A percentile compares a stretch with the other conserved stretches of the same genome.
Conservation (phyloP, 2,888 invertebrate genomes). For the Sceliomorpha sp. region DNA sequence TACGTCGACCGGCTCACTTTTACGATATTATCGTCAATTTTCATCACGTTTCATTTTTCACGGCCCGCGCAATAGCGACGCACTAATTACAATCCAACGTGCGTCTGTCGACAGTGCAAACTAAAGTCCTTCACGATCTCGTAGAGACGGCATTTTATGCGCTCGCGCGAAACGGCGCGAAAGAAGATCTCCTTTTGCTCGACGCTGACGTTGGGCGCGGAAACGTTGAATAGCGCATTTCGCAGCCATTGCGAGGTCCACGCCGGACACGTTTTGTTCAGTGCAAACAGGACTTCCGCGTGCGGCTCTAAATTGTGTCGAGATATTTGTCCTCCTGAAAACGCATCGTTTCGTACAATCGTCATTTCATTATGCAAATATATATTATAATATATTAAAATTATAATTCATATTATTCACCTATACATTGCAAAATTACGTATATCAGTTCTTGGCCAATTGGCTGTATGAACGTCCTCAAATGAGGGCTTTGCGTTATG, state of each 20-base stretch:
- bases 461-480: constrained; percentile 82
- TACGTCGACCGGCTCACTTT: no score
- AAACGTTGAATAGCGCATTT: constrained; percentile 80
- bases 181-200: constrained; percentile 66
- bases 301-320: constrained; percentile 83
- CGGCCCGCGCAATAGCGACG: no score
- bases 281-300: constrained; percentile 84
- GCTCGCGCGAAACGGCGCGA: constrained; percentile 61
- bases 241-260: constrained; percentile 84
- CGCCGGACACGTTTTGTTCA: constrained; percentile 87
- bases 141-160: constrained; percentile 58
- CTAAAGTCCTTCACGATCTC: constrained; percentile 67
- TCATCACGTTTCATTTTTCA: not conserved
- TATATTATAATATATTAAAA: constrained; percentile 5
- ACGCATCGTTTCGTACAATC: not conserved
- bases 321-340: constrained; percentile 83
- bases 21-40: no score
- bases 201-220: constrained; percentile 55
- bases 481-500: constrained; percentile 81
- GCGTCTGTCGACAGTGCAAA: constrained; percentile 45
- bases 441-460: constrained; percentile 84
- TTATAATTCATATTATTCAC: constrained; percentile 70
- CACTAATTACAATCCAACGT: not conserved
- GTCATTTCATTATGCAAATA: not conserved
- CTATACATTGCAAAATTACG: constrained; percentile 83